These are phyloP conservation scores for Alloplasta piceator DNA, from an alignment of 2,888 invertebrate genomes.

Conservation along the genomic window DNA sequence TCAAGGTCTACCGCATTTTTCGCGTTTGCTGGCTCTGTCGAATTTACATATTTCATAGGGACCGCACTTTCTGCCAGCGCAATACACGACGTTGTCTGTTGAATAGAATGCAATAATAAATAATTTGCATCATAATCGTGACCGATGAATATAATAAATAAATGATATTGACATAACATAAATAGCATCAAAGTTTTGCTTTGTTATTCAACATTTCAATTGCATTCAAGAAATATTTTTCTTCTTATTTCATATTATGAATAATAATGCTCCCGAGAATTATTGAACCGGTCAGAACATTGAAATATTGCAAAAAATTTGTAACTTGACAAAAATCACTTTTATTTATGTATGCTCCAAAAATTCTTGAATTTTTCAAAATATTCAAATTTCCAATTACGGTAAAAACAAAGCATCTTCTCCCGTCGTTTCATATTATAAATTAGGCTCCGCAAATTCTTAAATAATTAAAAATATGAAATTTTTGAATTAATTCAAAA, in stretches of 20 bases:
- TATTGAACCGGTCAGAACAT: no score
- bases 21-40: conserved; percentile 87
- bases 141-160: conserved; percentile 53
- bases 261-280: no score
- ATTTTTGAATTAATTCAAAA: conserved; percentile 14
- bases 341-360: no score
- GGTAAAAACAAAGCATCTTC: background rate
- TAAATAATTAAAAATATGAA: no score
- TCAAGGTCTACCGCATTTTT: conserved; percentile 87
- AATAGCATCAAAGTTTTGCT: no score
- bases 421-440: background rate
- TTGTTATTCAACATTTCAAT: no score
- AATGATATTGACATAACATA: conserved; percentile 20
- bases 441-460: no score
- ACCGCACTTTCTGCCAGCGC: conserved; percentile 89
- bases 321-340: no score
- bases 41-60: conserved; percentile 88
- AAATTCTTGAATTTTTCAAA: no score
- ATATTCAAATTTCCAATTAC: background rate
- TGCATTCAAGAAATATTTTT: no score
- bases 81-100: conserved; percentile 85
- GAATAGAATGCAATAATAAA: conserved; percentile 41
- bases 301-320: no score
- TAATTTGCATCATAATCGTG: conserved; percentile 60
- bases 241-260: no score